Evolutionary conservation across 1,140 invertebrate genomes (phyloP).

Genomic region (Drosophila kohkoa): DNA sequence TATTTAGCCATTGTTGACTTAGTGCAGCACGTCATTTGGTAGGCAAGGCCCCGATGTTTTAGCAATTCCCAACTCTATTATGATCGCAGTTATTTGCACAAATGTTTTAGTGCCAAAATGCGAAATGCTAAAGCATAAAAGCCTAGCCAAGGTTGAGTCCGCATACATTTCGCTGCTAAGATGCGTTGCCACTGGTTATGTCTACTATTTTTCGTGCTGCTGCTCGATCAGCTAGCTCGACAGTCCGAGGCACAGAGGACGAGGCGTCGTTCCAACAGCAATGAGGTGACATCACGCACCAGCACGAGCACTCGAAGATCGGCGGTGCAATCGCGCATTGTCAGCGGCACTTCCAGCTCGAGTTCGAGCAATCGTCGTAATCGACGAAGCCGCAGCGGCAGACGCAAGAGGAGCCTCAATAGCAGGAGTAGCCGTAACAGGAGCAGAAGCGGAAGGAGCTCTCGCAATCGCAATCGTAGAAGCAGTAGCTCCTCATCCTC

Average conservation of each 20-base stretch:
- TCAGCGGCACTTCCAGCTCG: constrained; percentile 7
- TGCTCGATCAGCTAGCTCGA: constrained; percentile 35
- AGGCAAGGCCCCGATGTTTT: constrained; percentile 15
- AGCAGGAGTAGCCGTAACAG: not conserved
- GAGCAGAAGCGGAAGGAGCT: not conserved
- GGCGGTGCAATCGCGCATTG: constrained; percentile 49
- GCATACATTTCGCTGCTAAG: constrained; percentile 36
- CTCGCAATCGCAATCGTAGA: not conserved
- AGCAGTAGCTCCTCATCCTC: not conserved
- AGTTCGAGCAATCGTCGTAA: not conserved
- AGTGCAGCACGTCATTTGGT: constrained; percentile 28
- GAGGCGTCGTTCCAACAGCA: not conserved
- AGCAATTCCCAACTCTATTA: constrained; percentile 22
- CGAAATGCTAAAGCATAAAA: constrained; percentile 59
- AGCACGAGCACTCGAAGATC: not conserved
- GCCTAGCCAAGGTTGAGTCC: constrained; percentile 50
- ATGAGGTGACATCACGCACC: constrained; percentile 17
- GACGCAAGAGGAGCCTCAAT: too few relatives aligned
- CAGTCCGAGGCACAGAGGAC: not conserved
- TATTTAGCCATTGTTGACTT: not conserved
- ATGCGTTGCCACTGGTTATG: constrained; percentile 65
- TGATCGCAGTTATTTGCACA: constrained; percentile 59
- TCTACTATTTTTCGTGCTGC: constrained; percentile 41
- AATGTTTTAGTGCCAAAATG: constrained; percentile 45
- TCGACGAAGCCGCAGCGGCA: not conserved